Percentiles rank a stretch among this genome's conserved stretches.
Evolutionary conservation across 2,888 invertebrate species (phyloP).

Genomic region (Calameuta idolon): DNA sequence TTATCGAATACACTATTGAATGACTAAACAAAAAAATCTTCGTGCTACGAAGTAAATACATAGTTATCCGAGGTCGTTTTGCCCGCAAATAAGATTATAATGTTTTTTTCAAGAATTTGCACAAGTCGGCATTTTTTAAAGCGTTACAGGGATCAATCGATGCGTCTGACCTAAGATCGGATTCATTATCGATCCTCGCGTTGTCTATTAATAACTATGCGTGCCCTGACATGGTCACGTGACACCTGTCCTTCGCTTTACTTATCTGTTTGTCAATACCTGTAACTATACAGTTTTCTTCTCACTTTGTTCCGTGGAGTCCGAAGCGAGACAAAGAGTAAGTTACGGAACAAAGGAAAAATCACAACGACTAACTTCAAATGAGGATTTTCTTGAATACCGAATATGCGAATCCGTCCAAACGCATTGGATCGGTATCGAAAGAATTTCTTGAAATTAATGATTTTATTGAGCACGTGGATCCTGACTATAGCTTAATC

Average conservation of each 20-base stretch:
- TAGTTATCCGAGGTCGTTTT: not conserved
- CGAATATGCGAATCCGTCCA: not conserved
- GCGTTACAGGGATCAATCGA: not conserved
- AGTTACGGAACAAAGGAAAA: not conserved
- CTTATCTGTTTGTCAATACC: not conserved
- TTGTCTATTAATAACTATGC: not conserved
- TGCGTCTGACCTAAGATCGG: not conserved
- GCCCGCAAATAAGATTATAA: not conserved
- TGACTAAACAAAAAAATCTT: no score
- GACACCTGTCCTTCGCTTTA: not conserved
- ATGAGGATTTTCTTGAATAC: not conserved
- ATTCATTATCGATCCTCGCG: not conserved
- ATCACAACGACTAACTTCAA: not conserved
- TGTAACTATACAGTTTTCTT: not conserved
- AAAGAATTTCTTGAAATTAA: no score
- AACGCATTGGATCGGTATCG: not conserved
- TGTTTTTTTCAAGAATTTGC: not conserved
- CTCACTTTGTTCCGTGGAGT: not conserved
- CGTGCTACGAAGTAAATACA: no score
- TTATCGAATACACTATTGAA: no score
- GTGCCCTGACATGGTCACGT: not conserved
- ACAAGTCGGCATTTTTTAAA: not conserved
- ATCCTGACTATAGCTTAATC: not conserved
- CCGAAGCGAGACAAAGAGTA: not conserved
- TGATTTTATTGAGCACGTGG: not conserved